Evolutionary conservation across 2,888 invertebrate species (phyloP).

Genomic region (Punctoribates punctum): DNA sequence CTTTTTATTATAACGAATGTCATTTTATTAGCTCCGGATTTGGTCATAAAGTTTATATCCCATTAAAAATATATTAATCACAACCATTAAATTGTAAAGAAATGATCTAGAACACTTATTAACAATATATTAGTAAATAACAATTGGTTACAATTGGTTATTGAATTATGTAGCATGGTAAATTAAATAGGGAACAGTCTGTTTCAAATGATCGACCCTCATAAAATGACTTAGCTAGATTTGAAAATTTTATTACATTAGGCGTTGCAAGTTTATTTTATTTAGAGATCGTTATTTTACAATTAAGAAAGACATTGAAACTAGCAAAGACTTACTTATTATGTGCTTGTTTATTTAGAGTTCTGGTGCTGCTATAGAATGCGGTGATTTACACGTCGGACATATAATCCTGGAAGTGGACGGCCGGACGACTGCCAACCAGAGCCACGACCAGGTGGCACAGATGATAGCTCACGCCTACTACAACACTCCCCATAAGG

Average conservation of each 20-base stretch:
- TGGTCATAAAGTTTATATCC: neutral
- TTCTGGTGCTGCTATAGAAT: conserved; percentile 80
- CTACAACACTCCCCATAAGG: conserved; percentile 77
- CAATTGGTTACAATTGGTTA: too few relatives aligned
- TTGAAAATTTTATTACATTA: too few relatives aligned
- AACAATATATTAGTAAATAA: neutral
- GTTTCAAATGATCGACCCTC: too few relatives aligned
- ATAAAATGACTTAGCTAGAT: too few relatives aligned
- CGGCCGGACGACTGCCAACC: conserved; percentile 65
- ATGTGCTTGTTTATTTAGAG: conserved; percentile 34
- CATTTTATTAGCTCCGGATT: neutral
- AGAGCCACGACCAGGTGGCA: conserved; percentile 86
- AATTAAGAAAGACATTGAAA: too few relatives aligned
- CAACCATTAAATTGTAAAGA: neutral
- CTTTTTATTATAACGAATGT: neutral
- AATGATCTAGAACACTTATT: too few relatives aligned
- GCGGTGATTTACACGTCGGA: conserved; percentile 87
- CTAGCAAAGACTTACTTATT: too few relatives aligned
- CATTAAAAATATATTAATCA: neutral
- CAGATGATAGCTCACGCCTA: conserved; percentile 88
- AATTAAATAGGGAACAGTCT: too few relatives aligned
- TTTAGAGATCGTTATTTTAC: too few relatives aligned
- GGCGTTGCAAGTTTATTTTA: too few relatives aligned
- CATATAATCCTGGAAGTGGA: conserved; percentile 90
- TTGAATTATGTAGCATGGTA: too few relatives aligned